These are phyloP conservation scores for Eretmochelys imbricata DNA, from an alignment of 2,113 vertebrate species.

Conservation along the genomic window DNA sequence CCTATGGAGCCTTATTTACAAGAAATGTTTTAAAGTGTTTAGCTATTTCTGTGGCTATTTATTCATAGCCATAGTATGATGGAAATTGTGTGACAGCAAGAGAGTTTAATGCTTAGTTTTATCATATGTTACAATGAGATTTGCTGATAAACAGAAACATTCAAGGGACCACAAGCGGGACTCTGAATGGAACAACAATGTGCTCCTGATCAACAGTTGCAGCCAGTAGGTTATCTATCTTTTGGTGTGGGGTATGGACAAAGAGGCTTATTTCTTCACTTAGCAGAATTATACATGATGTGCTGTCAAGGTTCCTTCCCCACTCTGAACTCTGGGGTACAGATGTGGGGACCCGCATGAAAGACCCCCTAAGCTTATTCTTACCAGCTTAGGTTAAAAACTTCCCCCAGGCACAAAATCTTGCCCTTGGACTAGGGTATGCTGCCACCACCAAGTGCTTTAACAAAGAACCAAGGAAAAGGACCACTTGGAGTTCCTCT, in stretches of 20 bases:
- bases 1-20: neutral
- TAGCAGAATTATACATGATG: neutral
- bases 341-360: no score
- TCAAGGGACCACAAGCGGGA: neutral
- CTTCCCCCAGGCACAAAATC: no score
- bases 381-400: no score
- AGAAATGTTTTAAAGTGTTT: neutral
- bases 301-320: no score
- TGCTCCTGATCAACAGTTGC: neutral
- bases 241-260: no score
- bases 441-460: no score
- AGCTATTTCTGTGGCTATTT: neutral
- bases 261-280: neutral
- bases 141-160: neutral
- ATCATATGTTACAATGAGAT: neutral
- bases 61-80: neutral
- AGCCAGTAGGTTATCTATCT: neutral
- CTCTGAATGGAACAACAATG: neutral
- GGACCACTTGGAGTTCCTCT: no score
- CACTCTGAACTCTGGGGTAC: no score
- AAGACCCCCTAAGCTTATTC: no score
- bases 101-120: neutral
- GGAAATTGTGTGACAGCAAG: neutral
- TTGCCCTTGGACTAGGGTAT: no score
- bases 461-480: no score